These are phyloP conservation scores for Arctopsyche grandis DNA, from an alignment of 1,140 invertebrate genomes.

Conservation along the genomic window DNA sequence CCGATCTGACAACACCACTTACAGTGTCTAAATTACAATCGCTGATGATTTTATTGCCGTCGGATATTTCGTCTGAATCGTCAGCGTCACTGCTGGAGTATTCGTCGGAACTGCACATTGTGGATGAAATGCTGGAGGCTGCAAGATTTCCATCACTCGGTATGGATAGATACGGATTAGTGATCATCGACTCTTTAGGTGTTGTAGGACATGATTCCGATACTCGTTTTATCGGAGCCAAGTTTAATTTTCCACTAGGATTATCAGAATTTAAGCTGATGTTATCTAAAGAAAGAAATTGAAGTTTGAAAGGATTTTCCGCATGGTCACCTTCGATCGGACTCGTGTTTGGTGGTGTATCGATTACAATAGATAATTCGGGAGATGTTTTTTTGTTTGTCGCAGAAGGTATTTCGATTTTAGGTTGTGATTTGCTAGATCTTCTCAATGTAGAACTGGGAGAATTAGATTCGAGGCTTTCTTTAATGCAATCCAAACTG, in stretches of 20 bases:
- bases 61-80: constrained; percentile 59
- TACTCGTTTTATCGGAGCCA: constrained; percentile 43
- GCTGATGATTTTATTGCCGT: constrained; percentile 57
- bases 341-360: neutral
- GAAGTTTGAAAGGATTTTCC: constrained; percentile 34
- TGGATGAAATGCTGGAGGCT: constrained; percentile 60
- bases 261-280: constrained; percentile 47
- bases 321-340: neutral
- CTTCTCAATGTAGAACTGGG: constrained; percentile 61
- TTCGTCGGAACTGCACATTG: constrained; percentile 63
- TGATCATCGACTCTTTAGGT: constrained; percentile 58
- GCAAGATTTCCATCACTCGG: constrained; percentile 61
- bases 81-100: constrained; percentile 65
- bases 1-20: constrained; percentile 67
- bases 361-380: constrained; percentile 16
- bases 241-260: constrained; percentile 35
- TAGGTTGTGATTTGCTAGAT: constrained; percentile 60
- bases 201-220: constrained; percentile 64
- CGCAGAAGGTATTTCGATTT: constrained; percentile 38
- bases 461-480: constrained; percentile 66
- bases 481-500: constrained; percentile 70
- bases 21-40: constrained; percentile 64
- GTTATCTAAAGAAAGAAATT: constrained; percentile 46
- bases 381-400: neutral
- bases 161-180: constrained; percentile 60